These are phyloP conservation scores for Tromatobia lineatoria DNA, from an alignment of 2,888 invertebrate genomes.

Conservation along the genomic window DNA sequence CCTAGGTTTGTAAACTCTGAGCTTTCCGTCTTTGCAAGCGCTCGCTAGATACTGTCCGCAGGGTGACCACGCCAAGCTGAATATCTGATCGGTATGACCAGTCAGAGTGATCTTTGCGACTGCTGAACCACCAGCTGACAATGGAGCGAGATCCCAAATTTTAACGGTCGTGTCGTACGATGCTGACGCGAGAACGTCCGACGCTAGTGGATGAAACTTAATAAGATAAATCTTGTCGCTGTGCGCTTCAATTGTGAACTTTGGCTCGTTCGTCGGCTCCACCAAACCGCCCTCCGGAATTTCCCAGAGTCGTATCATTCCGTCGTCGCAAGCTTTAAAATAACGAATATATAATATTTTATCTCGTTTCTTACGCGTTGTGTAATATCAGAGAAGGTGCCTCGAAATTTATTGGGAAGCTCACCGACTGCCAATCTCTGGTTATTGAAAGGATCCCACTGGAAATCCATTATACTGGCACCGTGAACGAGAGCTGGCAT, in stretches of 20 bases:
- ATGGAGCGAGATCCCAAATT: constrained; percentile 92
- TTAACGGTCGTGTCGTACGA: constrained; percentile 96
- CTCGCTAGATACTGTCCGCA: constrained; percentile 95
- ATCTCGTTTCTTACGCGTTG: not conserved
- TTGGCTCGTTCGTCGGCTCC: constrained; percentile 93
- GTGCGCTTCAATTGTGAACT: constrained; percentile 91
- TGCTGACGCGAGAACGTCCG: constrained; percentile 94
- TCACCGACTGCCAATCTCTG: constrained; percentile 91
- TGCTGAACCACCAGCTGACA: constrained; percentile 85
- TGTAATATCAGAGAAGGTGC: not conserved
- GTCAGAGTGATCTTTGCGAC: constrained; percentile 89
- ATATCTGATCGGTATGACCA: constrained; percentile 95
- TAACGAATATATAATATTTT: not conserved
- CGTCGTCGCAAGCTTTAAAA: constrained; percentile 93
- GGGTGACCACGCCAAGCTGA: constrained; percentile 97
- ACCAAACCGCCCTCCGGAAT: constrained; percentile 90
- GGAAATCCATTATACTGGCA: constrained; percentile 95
- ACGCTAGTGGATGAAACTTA: constrained; percentile 95
- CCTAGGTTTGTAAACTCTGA: constrained; percentile 93
- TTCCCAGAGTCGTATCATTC: constrained; percentile 92
- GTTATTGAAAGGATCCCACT: constrained; percentile 97
- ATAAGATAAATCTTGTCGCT: constrained; percentile 96
- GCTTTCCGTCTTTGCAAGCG: constrained; percentile 95
- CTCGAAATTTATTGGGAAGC: constrained; percentile 48
- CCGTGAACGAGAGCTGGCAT: constrained; percentile 96